Conservation (phyloP, 2,113 vertebrate genomes). For the Pterocles gutturalis region DNA sequence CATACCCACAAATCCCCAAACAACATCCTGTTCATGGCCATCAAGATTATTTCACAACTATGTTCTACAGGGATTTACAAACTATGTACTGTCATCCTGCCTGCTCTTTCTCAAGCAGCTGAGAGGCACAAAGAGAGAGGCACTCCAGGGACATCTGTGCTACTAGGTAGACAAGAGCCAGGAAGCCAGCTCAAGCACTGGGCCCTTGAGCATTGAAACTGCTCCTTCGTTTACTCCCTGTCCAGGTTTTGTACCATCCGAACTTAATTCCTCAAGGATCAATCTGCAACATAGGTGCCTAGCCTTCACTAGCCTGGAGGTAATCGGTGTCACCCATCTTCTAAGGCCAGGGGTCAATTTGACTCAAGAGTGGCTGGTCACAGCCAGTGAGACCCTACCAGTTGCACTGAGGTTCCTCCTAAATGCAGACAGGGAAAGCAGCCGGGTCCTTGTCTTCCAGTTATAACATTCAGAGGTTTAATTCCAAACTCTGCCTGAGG, state of each 20-base stretch:
- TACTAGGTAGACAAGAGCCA: background rate
- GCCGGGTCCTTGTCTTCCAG: rapidly evolving
- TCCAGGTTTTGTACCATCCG: background rate
- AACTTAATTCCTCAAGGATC: background rate
- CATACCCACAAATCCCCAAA: background rate
- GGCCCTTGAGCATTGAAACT: background rate
- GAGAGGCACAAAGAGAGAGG: background rate
- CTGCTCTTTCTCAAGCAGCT: background rate
- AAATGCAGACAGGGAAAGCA: background rate
- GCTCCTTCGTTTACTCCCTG: background rate
- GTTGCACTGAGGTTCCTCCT: background rate
- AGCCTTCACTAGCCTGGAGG: background rate
- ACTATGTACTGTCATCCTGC: background rate
- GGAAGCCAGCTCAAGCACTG: background rate
- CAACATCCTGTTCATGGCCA: background rate
- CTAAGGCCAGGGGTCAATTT: background rate
- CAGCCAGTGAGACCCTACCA: background rate
- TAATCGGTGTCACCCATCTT: background rate
- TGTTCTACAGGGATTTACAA: background rate
- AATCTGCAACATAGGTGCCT: background rate
- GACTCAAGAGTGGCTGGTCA: no score
- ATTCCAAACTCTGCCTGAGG: background rate
- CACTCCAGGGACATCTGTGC: background rate
- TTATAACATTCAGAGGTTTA: background rate
- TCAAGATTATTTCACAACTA: background rate